Percentiles rank a stretch among this genome's conserved stretches.
These are phyloP conservation scores for Gavialis gangeticus DNA, from an alignment of 2,113 vertebrate genomes.

Conservation along the genomic window DNA sequence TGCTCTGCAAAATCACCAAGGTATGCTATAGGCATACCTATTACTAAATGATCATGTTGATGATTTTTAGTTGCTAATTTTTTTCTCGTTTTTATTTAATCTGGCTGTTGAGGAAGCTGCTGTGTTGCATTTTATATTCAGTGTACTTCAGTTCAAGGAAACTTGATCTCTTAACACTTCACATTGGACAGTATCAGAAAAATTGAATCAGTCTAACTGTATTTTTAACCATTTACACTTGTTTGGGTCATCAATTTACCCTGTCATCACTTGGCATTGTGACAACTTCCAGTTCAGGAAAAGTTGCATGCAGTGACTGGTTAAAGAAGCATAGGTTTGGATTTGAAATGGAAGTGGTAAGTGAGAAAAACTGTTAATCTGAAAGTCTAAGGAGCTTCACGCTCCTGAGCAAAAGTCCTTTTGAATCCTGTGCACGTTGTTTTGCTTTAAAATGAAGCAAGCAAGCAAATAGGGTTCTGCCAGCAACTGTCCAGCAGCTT, in stretches of 20 bases:
- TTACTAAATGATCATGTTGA: not conserved
- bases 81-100: not conserved
- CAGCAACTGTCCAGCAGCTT: not conserved
- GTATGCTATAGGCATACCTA: not conserved
- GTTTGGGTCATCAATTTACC: slow-evolving; percentile 1
- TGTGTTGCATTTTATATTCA: not conserved
- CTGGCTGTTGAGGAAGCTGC: not conserved
- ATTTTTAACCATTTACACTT: not conserved
- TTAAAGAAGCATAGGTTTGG: not conserved
- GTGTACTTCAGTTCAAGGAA: not conserved
- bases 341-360: not conserved
- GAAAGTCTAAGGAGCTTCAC: not conserved
- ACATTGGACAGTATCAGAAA: not conserved
- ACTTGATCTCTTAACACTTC: not conserved
- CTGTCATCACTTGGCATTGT: not conserved
- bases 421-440: not conserved
- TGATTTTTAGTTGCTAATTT: not conserved
- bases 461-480: not conserved
- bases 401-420: not conserved
- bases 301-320: fast-evolving
- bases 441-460: not conserved
- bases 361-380: not conserved
- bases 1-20: not conserved
- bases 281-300: not conserved
- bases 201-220: not conserved